These are phyloP conservation scores for Amblyteles armatorius DNA, from an alignment of 2,888 invertebrate species.

Conservation along the genomic window DNA sequence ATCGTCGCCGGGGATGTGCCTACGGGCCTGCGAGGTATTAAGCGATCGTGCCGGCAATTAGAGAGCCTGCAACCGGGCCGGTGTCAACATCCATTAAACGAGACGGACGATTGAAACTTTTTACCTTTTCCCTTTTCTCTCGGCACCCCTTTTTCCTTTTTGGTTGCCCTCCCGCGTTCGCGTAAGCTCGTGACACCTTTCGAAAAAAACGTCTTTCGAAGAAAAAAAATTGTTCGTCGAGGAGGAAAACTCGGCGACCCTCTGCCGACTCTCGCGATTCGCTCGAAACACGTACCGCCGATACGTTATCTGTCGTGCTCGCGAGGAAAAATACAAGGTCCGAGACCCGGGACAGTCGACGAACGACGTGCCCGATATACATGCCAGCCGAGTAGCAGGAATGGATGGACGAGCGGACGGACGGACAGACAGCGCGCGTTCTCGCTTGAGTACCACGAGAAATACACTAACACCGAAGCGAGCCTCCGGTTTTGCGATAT, in stretches of 20 bases:
- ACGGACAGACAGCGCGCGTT: not conserved
- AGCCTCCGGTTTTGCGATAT: not conserved
- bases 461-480: not conserved
- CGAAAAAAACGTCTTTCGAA: not conserved
- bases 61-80: constrained; percentile 75
- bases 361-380: constrained; percentile 37
- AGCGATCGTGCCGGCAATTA: constrained; percentile 79
- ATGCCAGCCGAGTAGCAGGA: constrained; percentile 4
- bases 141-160: not conserved
- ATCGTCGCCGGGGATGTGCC: constrained; percentile 71
- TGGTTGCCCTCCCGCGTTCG: not conserved
- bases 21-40: constrained; percentile 50
- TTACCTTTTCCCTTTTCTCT: not conserved
- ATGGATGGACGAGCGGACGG: too few species aligned
- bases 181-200: not conserved
- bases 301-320: constrained; percentile 74
- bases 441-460: not conserved
- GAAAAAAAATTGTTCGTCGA: constrained; percentile 3
- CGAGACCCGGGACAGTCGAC: constrained; percentile 65
- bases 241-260: not conserved
- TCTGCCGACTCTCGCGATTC: not conserved
- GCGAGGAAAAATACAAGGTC: constrained; percentile 74
- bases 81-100: constrained; percentile 68
- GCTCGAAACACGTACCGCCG: constrained; percentile 61
- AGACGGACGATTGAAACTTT: not conserved